These are phyloP conservation scores for Pomatostomus ruficeps DNA, from an alignment of 2,113 vertebrate species.

Conservation along the genomic window DNA sequence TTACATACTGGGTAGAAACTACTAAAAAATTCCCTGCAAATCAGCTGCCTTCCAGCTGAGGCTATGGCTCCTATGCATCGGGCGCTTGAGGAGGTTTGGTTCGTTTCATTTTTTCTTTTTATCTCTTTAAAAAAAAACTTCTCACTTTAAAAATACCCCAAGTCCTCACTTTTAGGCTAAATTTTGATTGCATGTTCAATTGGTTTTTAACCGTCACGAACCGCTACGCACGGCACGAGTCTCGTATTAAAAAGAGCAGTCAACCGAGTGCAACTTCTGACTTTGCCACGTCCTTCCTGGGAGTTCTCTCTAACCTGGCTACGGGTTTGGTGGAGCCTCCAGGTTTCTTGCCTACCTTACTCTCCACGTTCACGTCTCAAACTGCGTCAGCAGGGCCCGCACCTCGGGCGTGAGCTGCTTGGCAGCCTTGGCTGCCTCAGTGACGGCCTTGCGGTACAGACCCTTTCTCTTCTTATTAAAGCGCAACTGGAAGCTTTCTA, in stretches of 20 bases:
- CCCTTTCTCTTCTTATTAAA: conserved; percentile 99
- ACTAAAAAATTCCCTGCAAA: conserved; percentile 77
- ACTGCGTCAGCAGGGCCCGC: conserved; percentile 94
- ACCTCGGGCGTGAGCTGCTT: conserved; percentile 97
- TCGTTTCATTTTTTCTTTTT: neutral
- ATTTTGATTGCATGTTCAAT: conserved; percentile 58
- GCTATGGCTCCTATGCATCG: conserved; percentile 76
- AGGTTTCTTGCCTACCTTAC: conserved; percentile 77
- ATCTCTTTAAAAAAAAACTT: conserved; percentile 16
- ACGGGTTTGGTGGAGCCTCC: conserved; percentile 43
- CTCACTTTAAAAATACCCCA: conserved; percentile 63
- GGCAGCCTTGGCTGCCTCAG: conserved; percentile 94
- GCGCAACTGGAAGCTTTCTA: conserved; percentile 96
- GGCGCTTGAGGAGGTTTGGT: conserved; percentile 56
- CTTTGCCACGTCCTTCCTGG: conserved; percentile 46
- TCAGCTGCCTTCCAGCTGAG: conserved; percentile 73
- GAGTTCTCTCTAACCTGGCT: conserved; percentile 57
- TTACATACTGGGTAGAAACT: conserved; percentile 70
- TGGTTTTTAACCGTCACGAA: conserved; percentile 45
- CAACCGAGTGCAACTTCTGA: conserved; percentile 56
- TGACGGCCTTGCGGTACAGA: conserved; percentile 94
- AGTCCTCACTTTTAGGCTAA: conserved; percentile 58
- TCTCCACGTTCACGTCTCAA: conserved; percentile 87
- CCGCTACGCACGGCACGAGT: conserved; percentile 39
- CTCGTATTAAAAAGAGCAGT: conserved; percentile 52